phyloP scores from a whole-genome alignment of 2,888 invertebrate species.

The Callyntrura guangdongensis region DNA sequence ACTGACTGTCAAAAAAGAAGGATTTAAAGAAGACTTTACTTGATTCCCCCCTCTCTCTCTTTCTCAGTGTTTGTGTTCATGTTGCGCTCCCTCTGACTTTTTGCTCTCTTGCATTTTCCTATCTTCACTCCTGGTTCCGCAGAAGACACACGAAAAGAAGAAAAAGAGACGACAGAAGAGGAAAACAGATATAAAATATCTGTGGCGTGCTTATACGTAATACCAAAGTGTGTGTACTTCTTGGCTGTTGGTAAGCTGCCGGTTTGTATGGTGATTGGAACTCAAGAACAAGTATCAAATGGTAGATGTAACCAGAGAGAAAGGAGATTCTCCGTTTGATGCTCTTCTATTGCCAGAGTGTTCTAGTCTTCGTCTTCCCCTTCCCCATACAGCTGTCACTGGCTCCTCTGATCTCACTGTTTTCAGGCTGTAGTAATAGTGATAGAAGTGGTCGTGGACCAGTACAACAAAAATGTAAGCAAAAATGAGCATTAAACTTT shows the following conservation, averaged over 20 bases:
- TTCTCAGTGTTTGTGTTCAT: conserved; percentile 1
- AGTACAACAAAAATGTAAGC: neutral
- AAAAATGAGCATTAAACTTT: conserved; percentile 51
- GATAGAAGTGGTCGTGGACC: neutral
- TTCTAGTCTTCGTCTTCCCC: conserved; percentile 24
- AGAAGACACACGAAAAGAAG: conserved; percentile 8
- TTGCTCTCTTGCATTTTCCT: conserved; percentile 71
- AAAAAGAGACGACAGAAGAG: neutral
- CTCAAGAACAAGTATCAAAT: conserved; percentile 12
- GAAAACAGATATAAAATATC: neutral
- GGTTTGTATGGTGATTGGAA: conserved; percentile 46
- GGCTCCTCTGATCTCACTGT: conserved; percentile 44
- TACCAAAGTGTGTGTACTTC: neutral
- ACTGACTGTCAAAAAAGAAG: conserved; percentile 76
- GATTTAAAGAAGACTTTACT: conserved; percentile 74
- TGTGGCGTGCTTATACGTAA: neutral
- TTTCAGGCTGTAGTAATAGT: conserved; percentile 18
- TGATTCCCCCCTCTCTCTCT: conserved; percentile 50
- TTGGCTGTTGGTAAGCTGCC: neutral
- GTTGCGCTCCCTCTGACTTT: conserved; percentile 64
- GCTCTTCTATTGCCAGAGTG: conserved; percentile 46
- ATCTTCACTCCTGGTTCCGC: conserved; percentile 36
- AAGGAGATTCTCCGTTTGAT: conserved; percentile 49
- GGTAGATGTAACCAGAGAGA: conserved; percentile 10
- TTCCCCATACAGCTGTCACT: conserved; percentile 63